phyloP scores from a whole-genome alignment of 2,888 invertebrate species.

The Mythimna albipuncta region DNA sequence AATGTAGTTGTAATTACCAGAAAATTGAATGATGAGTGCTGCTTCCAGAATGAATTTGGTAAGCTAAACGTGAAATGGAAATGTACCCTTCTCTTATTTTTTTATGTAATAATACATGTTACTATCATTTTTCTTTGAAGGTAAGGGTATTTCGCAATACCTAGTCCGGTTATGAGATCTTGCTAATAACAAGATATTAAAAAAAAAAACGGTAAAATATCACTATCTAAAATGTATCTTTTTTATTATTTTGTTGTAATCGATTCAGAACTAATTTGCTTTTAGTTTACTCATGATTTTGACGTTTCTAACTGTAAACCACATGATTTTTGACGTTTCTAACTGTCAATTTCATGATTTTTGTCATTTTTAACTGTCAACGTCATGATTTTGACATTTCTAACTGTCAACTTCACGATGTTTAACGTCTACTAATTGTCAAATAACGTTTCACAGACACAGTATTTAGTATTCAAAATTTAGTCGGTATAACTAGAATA shows the following conservation, averaged over 20 bases:
- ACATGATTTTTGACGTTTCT: not conserved
- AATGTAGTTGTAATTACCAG: slow-evolving; percentile 34
- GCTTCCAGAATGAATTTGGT: slow-evolving; percentile 6
- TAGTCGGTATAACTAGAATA: slow-evolving; percentile 73
- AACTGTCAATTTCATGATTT: slow-evolving; percentile 15
- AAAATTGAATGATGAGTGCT: slow-evolving; percentile 11
- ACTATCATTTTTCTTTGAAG: not conserved
- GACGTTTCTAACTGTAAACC: slow-evolving; percentile 21
- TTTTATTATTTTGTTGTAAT: not conserved
- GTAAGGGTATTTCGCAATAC: not conserved
- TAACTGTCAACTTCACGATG: slow-evolving; percentile 6
- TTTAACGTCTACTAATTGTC: slow-evolving; percentile 21
- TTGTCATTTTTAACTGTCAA: not conserved
- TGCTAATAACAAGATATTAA: not conserved
- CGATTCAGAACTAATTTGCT: not conserved
- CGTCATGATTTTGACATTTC: not conserved
- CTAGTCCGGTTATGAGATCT: not conserved
- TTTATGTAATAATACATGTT: not conserved
- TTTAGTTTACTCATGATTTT: slow-evolving; percentile 3
- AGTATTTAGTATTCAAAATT: slow-evolving; percentile 73
- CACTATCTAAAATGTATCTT: not conserved
- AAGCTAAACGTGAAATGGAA: slow-evolving; percentile 12
- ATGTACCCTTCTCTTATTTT: not conserved
- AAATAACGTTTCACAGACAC: slow-evolving; percentile 56
- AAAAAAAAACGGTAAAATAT: not conserved